These are phyloP conservation scores for Dinocampus coccinellae DNA, from an alignment of 2,888 invertebrate genomes.

Conservation along the genomic window DNA sequence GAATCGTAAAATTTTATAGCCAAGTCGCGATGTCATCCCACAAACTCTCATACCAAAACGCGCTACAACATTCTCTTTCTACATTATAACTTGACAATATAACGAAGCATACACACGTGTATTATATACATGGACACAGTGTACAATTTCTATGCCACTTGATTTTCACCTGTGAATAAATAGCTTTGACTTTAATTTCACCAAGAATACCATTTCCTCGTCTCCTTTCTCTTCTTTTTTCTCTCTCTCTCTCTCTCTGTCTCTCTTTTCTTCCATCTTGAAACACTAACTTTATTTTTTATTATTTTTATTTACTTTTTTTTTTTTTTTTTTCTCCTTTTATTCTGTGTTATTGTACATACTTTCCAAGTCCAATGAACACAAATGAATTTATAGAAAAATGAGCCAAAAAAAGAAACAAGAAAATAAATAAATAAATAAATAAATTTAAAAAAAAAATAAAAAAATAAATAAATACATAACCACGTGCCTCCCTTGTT, in stretches of 20 bases:
- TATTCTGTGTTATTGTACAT: neutral
- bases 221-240: neutral
- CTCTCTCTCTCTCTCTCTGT: neutral
- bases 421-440: no score
- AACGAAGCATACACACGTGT: slow-evolving; percentile 30
- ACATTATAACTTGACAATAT: slow-evolving; percentile 19
- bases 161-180: slow-evolving; percentile 3
- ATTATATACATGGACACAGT: slow-evolving; percentile 22
- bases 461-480: no score
- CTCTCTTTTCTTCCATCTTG: neutral
- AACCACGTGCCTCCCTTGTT: neutral
- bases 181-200: neutral
- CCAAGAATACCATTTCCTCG: neutral
- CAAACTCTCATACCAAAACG: slow-evolving; percentile 26
- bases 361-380: neutral
- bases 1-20: slow-evolving; percentile 61
- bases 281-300: neutral
- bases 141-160: neutral
- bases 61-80: slow-evolving; percentile 9
- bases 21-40: slow-evolving; percentile 27
- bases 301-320: neutral
- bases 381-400: neutral
- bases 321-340: neutral
- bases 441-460: no score
- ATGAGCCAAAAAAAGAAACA: no score